Conservation (phyloP, 1,140 invertebrate genomes). For the Heterodera carotae region DNA sequence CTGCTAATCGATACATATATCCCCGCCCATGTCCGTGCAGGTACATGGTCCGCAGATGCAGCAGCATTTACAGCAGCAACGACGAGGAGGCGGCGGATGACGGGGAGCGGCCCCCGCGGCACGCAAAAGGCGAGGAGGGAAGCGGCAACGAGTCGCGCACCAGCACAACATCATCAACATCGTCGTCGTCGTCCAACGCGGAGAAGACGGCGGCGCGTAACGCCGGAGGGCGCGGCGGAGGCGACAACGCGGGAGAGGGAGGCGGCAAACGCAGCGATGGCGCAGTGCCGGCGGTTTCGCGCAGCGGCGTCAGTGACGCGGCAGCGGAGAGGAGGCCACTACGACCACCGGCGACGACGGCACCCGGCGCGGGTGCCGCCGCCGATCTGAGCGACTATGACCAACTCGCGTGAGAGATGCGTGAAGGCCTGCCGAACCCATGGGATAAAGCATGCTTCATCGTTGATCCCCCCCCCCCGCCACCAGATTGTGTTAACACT, state of each 20-base stretch:
- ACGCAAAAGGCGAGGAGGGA: background rate
- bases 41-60: constrained; percentile 44
- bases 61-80: constrained; percentile 31
- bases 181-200: background rate
- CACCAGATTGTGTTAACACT: no score
- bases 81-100: background rate
- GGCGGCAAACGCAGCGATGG: no score
- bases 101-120: no score
- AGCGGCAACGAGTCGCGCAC: constrained; percentile 22
- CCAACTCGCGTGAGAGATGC: background rate
- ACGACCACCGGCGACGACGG: background rate
- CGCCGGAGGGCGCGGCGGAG: background rate
- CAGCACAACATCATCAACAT: no score
- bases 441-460: no score
- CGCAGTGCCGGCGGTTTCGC: no score
- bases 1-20: no score
- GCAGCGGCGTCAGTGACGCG: background rate
- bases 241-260: no score
- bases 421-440: no score
- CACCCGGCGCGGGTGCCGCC: no score
- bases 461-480: no score
- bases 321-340: background rate
- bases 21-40: no score
- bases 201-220: background rate
- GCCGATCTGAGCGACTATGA: background rate